These are phyloP conservation scores for Balanococcus diminutus DNA, from an alignment of 2,888 invertebrate genomes.

Conservation along the genomic window DNA sequence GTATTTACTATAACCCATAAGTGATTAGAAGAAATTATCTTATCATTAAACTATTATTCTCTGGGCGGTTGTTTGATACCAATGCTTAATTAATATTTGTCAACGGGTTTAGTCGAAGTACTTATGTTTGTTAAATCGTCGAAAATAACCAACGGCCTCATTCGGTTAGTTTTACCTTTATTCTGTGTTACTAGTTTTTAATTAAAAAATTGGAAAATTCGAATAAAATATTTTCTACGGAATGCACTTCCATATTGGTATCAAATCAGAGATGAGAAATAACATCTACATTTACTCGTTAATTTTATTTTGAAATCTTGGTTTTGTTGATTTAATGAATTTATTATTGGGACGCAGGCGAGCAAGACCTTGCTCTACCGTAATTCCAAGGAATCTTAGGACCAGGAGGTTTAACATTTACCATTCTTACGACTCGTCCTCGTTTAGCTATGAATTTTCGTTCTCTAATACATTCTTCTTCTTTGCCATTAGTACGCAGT, in stretches of 20 bases:
- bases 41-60: background rate
- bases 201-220: background rate
- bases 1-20: background rate
- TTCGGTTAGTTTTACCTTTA: background rate
- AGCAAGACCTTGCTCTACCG: background rate
- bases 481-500: background rate
- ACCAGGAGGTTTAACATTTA: background rate
- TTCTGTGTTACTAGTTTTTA: constrained; percentile 1
- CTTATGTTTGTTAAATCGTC: background rate
- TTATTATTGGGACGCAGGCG: background rate
- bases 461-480: background rate
- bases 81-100: background rate
- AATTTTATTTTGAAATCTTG: background rate
- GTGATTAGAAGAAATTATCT: background rate
- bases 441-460: background rate
- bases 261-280: background rate
- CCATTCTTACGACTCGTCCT: background rate
- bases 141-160: background rate
- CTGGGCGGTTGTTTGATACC: background rate
- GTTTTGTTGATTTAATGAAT: background rate
- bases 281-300: background rate
- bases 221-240: background rate
- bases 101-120: background rate
- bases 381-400: background rate
- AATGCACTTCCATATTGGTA: background rate